Conservation (phyloP, 2,797 vertebrate genomes). For the Rhadinocentrus ornatus region DNA sequence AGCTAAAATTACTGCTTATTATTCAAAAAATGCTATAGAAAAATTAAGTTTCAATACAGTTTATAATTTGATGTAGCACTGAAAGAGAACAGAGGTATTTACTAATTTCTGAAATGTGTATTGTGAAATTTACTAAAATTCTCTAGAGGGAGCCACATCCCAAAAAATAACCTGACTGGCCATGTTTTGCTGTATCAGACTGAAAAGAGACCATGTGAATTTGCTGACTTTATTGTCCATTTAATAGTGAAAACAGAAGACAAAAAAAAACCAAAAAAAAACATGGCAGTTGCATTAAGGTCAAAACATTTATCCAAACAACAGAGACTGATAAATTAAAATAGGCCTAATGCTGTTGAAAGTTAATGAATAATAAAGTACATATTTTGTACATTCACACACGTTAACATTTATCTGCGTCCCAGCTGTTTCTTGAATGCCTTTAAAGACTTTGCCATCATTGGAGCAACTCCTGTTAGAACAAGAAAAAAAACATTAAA, state of each 20-base stretch:
- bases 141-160: constrained; percentile 73
- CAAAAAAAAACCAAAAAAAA: constrained; percentile 47
- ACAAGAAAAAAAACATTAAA: constrained; percentile 3
- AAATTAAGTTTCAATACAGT: background rate
- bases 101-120: too few species aligned
- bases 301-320: constrained; percentile 32
- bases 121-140: background rate
- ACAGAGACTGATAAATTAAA: constrained; percentile 43
- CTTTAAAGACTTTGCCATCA: constrained; percentile 90
- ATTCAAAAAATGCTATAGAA: background rate
- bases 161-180: constrained; percentile 13
- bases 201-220: constrained; percentile 13
- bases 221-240: constrained; percentile 55
- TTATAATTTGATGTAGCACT: background rate
- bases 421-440: constrained; percentile 85
- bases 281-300: constrained; percentile 9
- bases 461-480: constrained; percentile 86
- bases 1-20: background rate
- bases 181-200: background rate
- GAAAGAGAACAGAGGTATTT: background rate
- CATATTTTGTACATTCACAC: constrained; percentile 32
- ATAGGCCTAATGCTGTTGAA: constrained; percentile 23
- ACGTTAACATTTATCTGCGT: constrained; percentile 70
- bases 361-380: constrained; percentile 51
- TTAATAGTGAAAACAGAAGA: constrained; percentile 61